These are phyloP conservation scores for Helobdella robusta DNA, from an alignment of 2,888 invertebrate genomes.

Conservation along the genomic window DNA sequence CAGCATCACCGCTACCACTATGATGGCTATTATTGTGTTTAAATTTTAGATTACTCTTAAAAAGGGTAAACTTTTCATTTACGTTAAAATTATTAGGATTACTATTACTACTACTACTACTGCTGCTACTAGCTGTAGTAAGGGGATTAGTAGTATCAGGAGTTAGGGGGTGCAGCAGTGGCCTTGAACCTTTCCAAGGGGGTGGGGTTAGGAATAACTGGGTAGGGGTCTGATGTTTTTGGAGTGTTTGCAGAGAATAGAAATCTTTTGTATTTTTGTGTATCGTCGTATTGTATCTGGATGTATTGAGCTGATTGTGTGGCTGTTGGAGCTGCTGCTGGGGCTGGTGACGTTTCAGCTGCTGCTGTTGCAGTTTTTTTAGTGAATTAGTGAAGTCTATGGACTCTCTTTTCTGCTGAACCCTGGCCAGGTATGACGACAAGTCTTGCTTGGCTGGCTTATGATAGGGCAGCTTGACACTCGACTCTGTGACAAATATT, in stretches of 20 bases:
- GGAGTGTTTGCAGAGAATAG: no score
- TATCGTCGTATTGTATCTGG: no score
- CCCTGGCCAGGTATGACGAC: constrained; percentile 61
- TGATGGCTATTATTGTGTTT: constrained; percentile 29
- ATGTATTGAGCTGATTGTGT: not conserved
- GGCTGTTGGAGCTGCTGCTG: not conserved
- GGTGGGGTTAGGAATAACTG: no score
- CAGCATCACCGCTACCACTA: constrained; percentile 27
- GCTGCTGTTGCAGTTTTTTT: not conserved
- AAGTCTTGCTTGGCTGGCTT: constrained; percentile 69
- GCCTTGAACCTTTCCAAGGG: no score
- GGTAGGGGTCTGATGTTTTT: no score
- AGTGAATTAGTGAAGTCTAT: not conserved
- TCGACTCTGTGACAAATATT: constrained; percentile 54
- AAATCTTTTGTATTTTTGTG: no score
- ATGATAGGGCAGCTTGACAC: constrained; percentile 73
- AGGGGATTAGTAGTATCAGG: no score
- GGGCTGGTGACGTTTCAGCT: not conserved
- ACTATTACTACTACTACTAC: constrained; percentile 27
- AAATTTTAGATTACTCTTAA: constrained; percentile 23
- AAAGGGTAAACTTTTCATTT: constrained; percentile 29
- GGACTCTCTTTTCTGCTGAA: constrained; percentile 38
- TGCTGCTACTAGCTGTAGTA: no score
- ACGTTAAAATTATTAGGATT: constrained; percentile 29
- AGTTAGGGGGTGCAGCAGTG: no score